Evolutionary conservation across 2,797 vertebrate genomes (phyloP), one percentile per base, ranked within the genome.

Genomic region (Clamator glandarius): DNA sequence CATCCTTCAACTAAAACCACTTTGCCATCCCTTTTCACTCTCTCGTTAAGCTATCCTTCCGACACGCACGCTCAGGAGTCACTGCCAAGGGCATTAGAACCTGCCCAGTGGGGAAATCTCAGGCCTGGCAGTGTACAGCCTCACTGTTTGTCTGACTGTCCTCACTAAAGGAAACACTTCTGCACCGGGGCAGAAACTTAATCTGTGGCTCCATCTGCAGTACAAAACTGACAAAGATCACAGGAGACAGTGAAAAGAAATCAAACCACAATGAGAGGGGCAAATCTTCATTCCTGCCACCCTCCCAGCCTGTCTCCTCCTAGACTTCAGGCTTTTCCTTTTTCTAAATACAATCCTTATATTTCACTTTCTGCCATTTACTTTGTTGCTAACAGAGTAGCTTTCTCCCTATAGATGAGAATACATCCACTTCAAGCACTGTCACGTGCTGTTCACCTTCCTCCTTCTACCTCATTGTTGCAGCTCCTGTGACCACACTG

Each of bases 141-240:
- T 57, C 0, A 2, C 67, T 58, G 2, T 23, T 8, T 23, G 36
- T 29, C 5, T 16, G 63, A 4, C 8, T 69, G 33, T 28, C 51
- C 87, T 94, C 79, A 36, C 2, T 24, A 15, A 19, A 44, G 31
- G 1, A 62, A 86, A 31, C 3, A 5, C 58, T 55, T 3, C 85
- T 41, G 66, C 89, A 90, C 15, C 15, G 84, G 42, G 77, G 44
- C 82, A 90, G 41, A 96, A 92, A 17, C 70, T 92, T 92, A 96
- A 91, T 74, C 92, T 93, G 92, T 90, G 95, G 93, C 96, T 97
- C 95, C 95, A 97, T 87, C 95, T 96, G 95, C 95, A 96, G 95
- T 95, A 57, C 93, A 88, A 72, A 92, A 4, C 83, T 84, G 80
- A n/a, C 91, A 91, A 35, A 33, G 15, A 55, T 5, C 68, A 16